Conservation (phyloP, 1,140 invertebrate genomes). For the Linepithema humile region DNA sequence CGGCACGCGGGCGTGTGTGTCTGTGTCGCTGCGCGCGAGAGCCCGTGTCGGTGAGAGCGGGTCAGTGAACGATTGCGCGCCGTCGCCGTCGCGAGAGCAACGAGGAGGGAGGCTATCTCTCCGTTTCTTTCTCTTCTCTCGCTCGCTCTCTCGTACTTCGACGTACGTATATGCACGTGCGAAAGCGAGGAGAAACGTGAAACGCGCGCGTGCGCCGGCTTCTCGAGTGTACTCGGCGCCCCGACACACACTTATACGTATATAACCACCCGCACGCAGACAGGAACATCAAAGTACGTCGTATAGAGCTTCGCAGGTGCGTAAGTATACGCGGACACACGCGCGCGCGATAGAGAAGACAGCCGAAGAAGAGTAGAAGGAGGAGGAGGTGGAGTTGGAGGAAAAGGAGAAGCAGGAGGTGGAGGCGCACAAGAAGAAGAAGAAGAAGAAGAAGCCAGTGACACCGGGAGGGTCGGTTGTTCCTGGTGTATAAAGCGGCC, state of each 20-base stretch:
- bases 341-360: slow-evolving; percentile 49
- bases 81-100: slow-evolving; percentile 31
- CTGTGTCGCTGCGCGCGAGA: not conserved
- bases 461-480: slow-evolving; percentile 66
- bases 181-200: slow-evolving; percentile 64
- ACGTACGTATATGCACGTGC: slow-evolving; percentile 64
- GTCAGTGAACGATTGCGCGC: slow-evolving; percentile 71
- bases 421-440: slow-evolving; percentile 43
- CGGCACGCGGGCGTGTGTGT: slow-evolving; percentile 10
- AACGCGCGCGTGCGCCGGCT: slow-evolving; percentile 65
- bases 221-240: slow-evolving; percentile 44
- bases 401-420: slow-evolving; percentile 8
- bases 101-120: slow-evolving; percentile 45
- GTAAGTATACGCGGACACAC: slow-evolving; percentile 20
- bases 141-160: not conserved
- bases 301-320: slow-evolving; percentile 45
- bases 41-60: slow-evolving; percentile 58
- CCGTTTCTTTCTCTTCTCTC: not conserved
- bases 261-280: not conserved
- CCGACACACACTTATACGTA: not conserved
- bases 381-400: not conserved
- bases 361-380: slow-evolving; percentile 23
- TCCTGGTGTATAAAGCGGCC: slow-evolving; percentile 67
- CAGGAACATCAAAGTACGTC: not conserved
- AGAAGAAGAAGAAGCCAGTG: slow-evolving; percentile 62